Evolutionary conservation across 2,888 invertebrate genomes (phyloP).

Genomic region (Ryuthela nishihirai): DNA sequence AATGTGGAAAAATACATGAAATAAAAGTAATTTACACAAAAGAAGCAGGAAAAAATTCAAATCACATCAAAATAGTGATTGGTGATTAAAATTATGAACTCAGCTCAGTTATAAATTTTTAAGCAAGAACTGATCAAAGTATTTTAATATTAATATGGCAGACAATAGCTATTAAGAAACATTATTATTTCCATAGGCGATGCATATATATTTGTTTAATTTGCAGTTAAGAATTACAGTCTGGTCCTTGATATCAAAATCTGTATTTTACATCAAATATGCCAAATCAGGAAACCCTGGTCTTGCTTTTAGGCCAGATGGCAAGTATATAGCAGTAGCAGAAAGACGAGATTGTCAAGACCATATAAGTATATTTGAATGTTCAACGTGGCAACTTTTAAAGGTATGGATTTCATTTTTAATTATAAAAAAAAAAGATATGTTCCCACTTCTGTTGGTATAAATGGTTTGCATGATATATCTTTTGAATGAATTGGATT

Average conservation of each 20-base stretch:
- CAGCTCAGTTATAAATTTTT: too few species aligned
- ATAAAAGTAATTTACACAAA: too few species aligned
- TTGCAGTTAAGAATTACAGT: slow-evolving; percentile 52
- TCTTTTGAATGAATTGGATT: too few species aligned
- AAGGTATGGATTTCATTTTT: slow-evolving; percentile 44
- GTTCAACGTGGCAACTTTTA: slow-evolving; percentile 50
- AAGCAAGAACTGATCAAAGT: too few species aligned
- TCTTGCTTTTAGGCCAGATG: slow-evolving; percentile 48
- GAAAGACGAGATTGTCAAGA: slow-evolving; percentile 53
- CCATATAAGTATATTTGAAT: slow-evolving; percentile 44
- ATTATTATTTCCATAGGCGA: too few species aligned
- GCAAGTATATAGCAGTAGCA: slow-evolving; percentile 52
- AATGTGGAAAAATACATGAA: too few species aligned
- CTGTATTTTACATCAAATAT: slow-evolving; percentile 53
- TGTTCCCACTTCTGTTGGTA: neutral
- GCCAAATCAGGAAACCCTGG: slow-evolving; percentile 50
- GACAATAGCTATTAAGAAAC: too few species aligned
- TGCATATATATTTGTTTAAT: slow-evolving; percentile 3
- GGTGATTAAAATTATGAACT: too few species aligned
- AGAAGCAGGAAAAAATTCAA: too few species aligned
- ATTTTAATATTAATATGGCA: too few species aligned
- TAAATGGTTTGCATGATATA: neutral
- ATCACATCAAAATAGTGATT: too few species aligned
- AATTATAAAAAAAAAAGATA: neutral
- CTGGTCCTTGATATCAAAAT: slow-evolving; percentile 53